Evolutionary conservation across 64 coral and sea anemone genomes (phyloP).

Genomic region (Porites lutea): DNA sequence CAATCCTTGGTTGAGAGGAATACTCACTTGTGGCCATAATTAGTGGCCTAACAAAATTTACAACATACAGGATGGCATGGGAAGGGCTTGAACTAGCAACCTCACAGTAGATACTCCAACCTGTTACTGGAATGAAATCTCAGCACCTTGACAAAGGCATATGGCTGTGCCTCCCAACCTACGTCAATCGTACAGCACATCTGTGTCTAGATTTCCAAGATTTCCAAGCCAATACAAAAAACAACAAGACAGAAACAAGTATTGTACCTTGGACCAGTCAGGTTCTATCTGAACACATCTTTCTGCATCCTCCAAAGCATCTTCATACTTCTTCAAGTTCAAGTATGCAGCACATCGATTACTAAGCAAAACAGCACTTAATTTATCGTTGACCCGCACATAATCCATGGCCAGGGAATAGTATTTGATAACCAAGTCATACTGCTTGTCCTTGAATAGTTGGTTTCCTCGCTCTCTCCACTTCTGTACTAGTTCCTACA

Average conservation of each 20-base stretch:
- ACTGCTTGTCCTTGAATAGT: conserved; percentile 42
- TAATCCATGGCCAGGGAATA: conserved; percentile 67
- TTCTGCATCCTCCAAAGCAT: conserved; percentile 56
- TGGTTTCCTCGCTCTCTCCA: conserved; percentile 52
- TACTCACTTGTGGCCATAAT: no score
- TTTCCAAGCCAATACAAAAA: background rate
- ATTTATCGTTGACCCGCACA: background rate
- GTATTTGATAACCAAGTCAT: conserved; percentile 22
- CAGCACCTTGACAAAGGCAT: no score
- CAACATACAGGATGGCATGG: no score
- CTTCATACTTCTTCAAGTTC: conserved; percentile 45
- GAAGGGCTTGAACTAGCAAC: no score
- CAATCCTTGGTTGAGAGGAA: no score
- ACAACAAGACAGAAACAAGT: background rate
- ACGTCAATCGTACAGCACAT: background rate
- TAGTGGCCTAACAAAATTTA: no score
- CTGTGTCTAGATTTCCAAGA: background rate
- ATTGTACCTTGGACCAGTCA: conserved; percentile 57
- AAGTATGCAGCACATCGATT: conserved; percentile 61
- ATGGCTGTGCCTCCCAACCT: no score
- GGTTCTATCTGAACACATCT: conserved; percentile 56
- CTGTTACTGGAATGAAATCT: no score
- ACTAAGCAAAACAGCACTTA: conserved; percentile 33
- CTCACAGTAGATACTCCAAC: no score
- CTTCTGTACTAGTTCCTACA: conserved; percentile 10